These are phyloP conservation scores for Drosophila birchii DNA, from an alignment of 2,888 invertebrate species.

Conservation along the genomic window DNA sequence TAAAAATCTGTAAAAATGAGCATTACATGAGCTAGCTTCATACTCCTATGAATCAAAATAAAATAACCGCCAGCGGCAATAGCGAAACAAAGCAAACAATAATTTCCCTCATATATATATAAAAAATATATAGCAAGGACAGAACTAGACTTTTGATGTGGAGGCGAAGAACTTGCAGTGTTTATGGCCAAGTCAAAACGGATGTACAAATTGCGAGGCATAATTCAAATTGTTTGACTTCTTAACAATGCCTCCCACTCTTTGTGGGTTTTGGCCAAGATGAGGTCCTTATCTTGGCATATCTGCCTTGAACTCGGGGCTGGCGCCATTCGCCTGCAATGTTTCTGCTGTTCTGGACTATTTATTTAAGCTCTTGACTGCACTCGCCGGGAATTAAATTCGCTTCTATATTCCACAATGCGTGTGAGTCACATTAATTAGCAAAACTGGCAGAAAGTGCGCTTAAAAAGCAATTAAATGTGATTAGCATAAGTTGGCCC, in stretches of 20 bases:
- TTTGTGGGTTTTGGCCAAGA: conserved; percentile 12
- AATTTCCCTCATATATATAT: conserved; percentile 68
- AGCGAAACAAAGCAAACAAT: conserved; percentile 73
- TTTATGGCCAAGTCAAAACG: conserved; percentile 58
- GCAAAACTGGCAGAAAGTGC: conserved; percentile 69
- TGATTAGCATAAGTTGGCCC: conserved; percentile 78
- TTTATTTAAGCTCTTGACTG: conserved; percentile 34
- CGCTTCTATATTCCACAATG: conserved; percentile 7
- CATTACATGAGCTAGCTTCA: conserved; percentile 39
- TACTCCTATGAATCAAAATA: conserved; percentile 36
- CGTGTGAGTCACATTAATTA: conserved; percentile 77
- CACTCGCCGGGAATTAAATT: conserved; percentile 24
- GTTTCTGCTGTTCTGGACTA: conserved; percentile 10
- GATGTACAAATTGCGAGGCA: conserved; percentile 81
- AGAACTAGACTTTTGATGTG: conserved; percentile 2
- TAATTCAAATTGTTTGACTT: conserved; percentile 82
- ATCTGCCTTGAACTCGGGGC: conserved; percentile 30
- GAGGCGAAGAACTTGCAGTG: conserved; percentile 14
- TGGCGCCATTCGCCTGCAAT: conserved; percentile 47
- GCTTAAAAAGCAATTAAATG: conserved; percentile 83
- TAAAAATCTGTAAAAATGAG: conserved; percentile 64
- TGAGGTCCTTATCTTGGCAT: conserved; percentile 57
- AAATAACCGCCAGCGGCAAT: conserved; percentile 63
- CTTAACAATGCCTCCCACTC: conserved; percentile 66
- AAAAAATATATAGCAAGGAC: conserved; percentile 35